These are phyloP conservation scores for Muricea muricata DNA, from an alignment of 92 coral and sea anemone species.

Conservation along the genomic window DNA sequence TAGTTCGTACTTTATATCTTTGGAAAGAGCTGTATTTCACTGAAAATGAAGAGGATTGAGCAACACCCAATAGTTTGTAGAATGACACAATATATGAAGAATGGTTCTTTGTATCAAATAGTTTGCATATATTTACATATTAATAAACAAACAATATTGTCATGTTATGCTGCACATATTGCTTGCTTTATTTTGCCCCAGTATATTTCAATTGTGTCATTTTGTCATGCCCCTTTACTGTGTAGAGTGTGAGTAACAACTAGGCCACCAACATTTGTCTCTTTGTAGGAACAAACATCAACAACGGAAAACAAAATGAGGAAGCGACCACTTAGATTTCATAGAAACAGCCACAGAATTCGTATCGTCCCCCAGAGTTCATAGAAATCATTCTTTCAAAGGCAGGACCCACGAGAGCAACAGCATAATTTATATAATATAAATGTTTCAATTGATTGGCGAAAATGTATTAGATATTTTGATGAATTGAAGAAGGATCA, in stretches of 20 bases:
- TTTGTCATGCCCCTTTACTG: not conserved
- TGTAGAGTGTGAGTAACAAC: too few relatives aligned
- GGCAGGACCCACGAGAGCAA: constrained; percentile 18
- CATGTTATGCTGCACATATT: too few relatives aligned
- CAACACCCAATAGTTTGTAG: not conserved
- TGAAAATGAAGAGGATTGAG: not conserved
- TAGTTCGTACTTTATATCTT: not conserved
- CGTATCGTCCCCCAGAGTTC: not conserved
- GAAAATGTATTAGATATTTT: constrained; percentile 2
- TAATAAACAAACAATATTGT: not conserved
- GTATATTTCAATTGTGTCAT: not conserved
- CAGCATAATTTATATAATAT: constrained; percentile 3
- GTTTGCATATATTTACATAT: not conserved
- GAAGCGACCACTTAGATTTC: not conserved
- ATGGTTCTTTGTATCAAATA: not conserved
- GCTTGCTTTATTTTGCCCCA: not conserved
- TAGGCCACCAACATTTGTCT: not conserved
- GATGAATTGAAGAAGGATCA: constrained; percentile 4
- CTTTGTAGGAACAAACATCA: constrained; percentile 23
- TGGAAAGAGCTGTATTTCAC: not conserved
- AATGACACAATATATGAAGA: not conserved
- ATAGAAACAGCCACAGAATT: constrained; percentile 14
- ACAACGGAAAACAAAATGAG: constrained; percentile 31
- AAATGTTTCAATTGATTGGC: constrained; percentile 17
- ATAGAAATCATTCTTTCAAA: not conserved